Base-by-base conservation (phyloP, 2,888 invertebrate species). In the Erebia palarica region DNA sequence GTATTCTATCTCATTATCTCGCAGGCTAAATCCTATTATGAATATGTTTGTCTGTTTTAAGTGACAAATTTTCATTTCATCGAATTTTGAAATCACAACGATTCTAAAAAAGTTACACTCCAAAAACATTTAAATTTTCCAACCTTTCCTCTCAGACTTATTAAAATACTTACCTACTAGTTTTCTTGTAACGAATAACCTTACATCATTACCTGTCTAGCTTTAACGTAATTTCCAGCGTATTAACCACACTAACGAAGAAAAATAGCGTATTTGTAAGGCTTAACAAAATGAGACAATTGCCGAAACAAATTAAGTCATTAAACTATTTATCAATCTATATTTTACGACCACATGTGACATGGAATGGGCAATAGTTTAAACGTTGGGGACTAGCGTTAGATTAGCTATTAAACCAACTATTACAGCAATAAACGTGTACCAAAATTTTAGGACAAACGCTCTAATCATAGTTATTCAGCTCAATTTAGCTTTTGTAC, bases 241-340 rank as follows among this genome's bases (percentile, higher is more conserved):
- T 58, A 27, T 68, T 63, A 70, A 61, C 60, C 36, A 36, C 55
- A 11, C 49, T 71, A 60, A 66, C 69, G 55, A 65, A 66, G 69
- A 63, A 44, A 73, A 69, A 53, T 73, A 68, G 58, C 64, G 64
- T 70, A 68, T 63, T 59, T 53, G 65, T 51, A 67, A 58, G 53
- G 64, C 27, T 55, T 67, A 58, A 68, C 70, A 68, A 72, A 72
- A 71, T 67, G 66, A 71, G 72, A 63, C 70, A 59, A 21, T 72
- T 8, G 59, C 42, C 10, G 14, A n/a, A 8, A 42, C 42, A 59
- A 59, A 42, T 59, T 27, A 59, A n/a, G n/a, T 27, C 59, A 58
- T 59, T 57, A 59, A 59, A 36, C 36, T 58, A 65, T 72, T n/a
- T 44, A 11, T 5, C 44, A 44, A 36, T 36, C 36, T 49, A 14